Conservation (phyloP, 1,140 invertebrate genomes). For the Eriosoma lanigerum region DNA sequence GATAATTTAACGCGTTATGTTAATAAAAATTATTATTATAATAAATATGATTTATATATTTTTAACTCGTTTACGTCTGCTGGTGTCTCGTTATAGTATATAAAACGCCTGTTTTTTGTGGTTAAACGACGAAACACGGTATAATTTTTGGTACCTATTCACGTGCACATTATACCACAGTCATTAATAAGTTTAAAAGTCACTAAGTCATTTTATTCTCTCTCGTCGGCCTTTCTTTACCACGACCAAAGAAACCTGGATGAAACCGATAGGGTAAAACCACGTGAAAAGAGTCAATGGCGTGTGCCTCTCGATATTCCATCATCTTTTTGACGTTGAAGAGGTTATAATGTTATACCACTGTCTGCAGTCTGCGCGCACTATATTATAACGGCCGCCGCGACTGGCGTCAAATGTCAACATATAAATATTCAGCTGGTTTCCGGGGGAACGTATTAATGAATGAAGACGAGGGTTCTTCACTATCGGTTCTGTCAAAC, state of each 20-base stretch:
- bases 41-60: too few relatives aligned
- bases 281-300: constrained; percentile 48
- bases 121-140: neutral
- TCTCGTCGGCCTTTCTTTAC: neutral
- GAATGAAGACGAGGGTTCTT: constrained; percentile 49
- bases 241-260: neutral
- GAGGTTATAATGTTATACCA: constrained; percentile 46
- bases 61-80: too few relatives aligned
- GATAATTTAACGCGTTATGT: too few relatives aligned
- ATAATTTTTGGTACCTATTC: neutral
- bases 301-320: constrained; percentile 49
- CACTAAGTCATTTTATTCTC: neutral
- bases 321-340: constrained; percentile 51
- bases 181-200: constrained; percentile 28
- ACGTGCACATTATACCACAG: neutral
- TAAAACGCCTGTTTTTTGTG: neutral
- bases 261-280: constrained; percentile 35
- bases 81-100: too few relatives aligned
- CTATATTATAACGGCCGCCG: neutral
- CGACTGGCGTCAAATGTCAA: constrained; percentile 49
- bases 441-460: constrained; percentile 25
- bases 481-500: constrained; percentile 46
- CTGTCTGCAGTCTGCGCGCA: constrained; percentile 5
- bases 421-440: constrained; percentile 50
- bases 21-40: too few relatives aligned